phyloP scores from a whole-genome alignment of 2,888 invertebrate species.

The Drosophila bunnanda region DNA sequence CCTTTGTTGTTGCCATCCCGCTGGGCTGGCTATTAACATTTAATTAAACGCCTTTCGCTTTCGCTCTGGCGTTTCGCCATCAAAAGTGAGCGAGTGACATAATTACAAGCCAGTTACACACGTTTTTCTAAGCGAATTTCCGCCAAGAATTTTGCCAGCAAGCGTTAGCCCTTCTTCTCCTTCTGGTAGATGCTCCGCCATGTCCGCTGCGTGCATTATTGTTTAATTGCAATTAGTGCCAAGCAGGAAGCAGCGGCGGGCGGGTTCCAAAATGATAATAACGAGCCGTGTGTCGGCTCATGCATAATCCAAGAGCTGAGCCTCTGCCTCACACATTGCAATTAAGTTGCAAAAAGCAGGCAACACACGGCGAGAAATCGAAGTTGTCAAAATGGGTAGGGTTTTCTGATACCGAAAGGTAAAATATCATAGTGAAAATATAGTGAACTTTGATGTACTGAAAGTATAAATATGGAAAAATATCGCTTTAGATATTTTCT shows the following conservation, averaged over 20 bases:
- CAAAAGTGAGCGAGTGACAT: constrained; percentile 56
- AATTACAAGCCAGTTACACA: constrained; percentile 63
- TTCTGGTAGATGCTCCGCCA: background rate
- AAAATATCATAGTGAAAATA: too few relatives aligned
- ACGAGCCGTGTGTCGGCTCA: constrained; percentile 58
- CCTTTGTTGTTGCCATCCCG: constrained; percentile 35
- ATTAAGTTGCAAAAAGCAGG: constrained; percentile 70
- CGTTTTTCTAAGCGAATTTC: constrained; percentile 62
- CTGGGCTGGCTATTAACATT: constrained; percentile 66
- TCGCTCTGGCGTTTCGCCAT: constrained; percentile 55
- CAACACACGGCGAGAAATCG: constrained; percentile 22
- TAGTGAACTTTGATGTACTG: background rate
- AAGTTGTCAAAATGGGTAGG: background rate
- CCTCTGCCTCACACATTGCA: constrained; percentile 58
- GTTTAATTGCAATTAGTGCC: constrained; percentile 79
- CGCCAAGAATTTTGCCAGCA: constrained; percentile 34
- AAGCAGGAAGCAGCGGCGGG: constrained; percentile 43
- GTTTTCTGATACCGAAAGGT: too few relatives aligned
- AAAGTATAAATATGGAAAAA: too few relatives aligned
- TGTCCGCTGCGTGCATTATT: constrained; percentile 57
- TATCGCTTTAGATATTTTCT: too few relatives aligned
- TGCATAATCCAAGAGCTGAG: constrained; percentile 71
- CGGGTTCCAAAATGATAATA: constrained; percentile 69
- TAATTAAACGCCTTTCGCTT: constrained; percentile 74
- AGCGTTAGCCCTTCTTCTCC: background rate